Conservation (phyloP, 2,888 invertebrate genomes). For the Chymomyza fuscimana region DNA sequence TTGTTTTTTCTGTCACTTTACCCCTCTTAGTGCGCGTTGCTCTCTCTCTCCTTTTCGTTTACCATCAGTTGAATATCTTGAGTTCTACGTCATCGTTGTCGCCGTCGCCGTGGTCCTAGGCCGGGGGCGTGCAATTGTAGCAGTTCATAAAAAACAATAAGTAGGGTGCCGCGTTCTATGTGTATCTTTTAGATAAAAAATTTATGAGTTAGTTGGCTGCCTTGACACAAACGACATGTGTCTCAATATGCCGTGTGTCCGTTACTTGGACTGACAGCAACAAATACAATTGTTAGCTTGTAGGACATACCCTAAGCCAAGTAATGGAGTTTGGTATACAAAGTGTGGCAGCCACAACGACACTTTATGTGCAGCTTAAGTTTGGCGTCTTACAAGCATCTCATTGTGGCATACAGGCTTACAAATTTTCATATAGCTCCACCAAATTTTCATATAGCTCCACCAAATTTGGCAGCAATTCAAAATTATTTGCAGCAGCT, state of each 20-base stretch:
- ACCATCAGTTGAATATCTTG: conserved; percentile 20
- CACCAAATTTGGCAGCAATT: conserved; percentile 27
- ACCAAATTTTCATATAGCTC: conserved; percentile 33
- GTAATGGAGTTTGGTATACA: neutral
- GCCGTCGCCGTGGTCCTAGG: neutral
- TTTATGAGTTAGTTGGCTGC: conserved; percentile 59
- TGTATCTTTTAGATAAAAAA: conserved; percentile 58
- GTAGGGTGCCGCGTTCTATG: conserved; percentile 33
- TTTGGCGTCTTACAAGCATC: conserved; percentile 22
- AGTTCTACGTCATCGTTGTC: neutral
- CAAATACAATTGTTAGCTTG: conserved; percentile 32
- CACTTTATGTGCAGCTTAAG: conserved; percentile 59
- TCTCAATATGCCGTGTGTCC: conserved; percentile 43
- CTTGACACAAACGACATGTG: conserved; percentile 55
- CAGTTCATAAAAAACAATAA: conserved; percentile 74
- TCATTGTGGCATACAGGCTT: neutral
- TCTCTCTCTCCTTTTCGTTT: conserved; percentile 4
- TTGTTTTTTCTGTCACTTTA: conserved; percentile 30
- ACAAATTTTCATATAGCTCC: conserved; percentile 57
- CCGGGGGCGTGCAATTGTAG: conserved; percentile 58
- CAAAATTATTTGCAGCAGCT: conserved; percentile 53
- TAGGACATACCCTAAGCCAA: neutral
- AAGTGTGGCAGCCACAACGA: no score
- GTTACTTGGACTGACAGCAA: conserved; percentile 53
- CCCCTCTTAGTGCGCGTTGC: neutral